Evolutionary conservation across 64 coral and sea anemone species (phyloP).

Genomic region (Astreopora myriophthalma): DNA sequence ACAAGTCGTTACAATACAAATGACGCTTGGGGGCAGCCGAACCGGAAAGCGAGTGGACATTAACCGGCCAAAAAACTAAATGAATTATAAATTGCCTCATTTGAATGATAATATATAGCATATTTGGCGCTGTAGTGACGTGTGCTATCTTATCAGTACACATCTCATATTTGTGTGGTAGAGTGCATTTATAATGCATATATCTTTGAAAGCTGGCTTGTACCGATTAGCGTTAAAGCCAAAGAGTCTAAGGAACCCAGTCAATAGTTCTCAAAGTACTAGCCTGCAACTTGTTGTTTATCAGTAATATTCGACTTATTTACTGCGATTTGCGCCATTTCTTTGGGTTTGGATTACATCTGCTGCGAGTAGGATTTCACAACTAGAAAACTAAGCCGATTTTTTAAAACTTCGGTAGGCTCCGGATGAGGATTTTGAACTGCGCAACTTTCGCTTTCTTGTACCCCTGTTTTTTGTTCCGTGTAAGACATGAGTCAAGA

Average conservation of each 20-base stretch:
- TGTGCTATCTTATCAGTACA: background rate
- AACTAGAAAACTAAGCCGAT: too few species aligned
- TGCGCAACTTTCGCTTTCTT: background rate
- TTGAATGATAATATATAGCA: constrained; percentile 11
- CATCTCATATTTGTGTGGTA: background rate
- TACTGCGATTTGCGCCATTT: background rate
- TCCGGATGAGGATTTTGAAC: too few species aligned
- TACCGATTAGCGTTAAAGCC: too few species aligned
- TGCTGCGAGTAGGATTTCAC: background rate
- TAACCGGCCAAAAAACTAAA: background rate
- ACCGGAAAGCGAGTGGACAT: background rate
- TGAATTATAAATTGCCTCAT: constrained; percentile 19
- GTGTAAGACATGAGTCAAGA: background rate
- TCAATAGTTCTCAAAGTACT: background rate
- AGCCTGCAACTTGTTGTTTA: background rate
- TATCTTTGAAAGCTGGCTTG: background rate
- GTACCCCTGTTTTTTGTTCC: background rate
- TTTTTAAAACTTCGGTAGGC: background rate
- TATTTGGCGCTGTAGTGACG: background rate
- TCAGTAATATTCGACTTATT: background rate
- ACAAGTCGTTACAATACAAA: background rate
- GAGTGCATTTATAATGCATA: too few species aligned
- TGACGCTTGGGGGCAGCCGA: background rate
- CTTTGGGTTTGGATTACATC: background rate
- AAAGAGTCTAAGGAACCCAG: too few species aligned